These are phyloP conservation scores for Diarsia rubi DNA, from an alignment of 2,888 invertebrate genomes.

Conservation along the genomic window DNA sequence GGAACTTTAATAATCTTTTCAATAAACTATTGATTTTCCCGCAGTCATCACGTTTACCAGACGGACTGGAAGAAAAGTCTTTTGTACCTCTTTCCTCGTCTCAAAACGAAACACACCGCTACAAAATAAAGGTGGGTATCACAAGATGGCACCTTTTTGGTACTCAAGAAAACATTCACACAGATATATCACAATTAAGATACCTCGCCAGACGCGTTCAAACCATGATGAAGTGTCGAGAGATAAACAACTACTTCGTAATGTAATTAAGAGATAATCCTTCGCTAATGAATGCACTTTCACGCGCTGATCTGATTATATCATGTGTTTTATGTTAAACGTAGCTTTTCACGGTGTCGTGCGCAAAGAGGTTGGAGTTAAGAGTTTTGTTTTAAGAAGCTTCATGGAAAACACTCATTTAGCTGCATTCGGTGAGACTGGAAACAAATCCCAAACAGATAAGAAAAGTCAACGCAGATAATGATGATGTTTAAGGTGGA, in stretches of 20 bases:
- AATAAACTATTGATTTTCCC: neutral
- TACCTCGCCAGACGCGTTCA: neutral
- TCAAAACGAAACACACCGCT: no score
- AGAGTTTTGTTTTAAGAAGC: neutral
- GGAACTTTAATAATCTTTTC: neutral
- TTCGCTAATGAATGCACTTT: constrained; percentile 39
- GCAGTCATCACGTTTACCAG: neutral
- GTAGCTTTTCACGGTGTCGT: constrained; percentile 25
- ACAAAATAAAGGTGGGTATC: neutral
- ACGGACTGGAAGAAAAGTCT: neutral
- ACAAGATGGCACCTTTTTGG: neutral
- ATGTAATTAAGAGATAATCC: constrained; percentile 21
- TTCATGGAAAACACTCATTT: no score
- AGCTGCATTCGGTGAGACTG: no score
- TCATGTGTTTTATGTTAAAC: constrained; percentile 47
- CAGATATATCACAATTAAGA: neutral
- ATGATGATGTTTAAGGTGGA: neutral
- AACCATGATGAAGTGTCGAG: neutral
- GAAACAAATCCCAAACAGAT: no score
- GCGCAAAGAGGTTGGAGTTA: constrained; percentile 10
- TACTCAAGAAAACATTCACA: neutral
- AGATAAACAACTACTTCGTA: constrained; percentile 6
- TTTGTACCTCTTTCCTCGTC: neutral
- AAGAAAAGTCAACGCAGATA: no score
- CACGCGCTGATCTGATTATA: constrained; percentile 41